Evolutionary conservation across 1,140 invertebrate genomes (phyloP), one percentile per base, ranked within the genome.

Genomic region (Eupeodes corollae): DNA sequence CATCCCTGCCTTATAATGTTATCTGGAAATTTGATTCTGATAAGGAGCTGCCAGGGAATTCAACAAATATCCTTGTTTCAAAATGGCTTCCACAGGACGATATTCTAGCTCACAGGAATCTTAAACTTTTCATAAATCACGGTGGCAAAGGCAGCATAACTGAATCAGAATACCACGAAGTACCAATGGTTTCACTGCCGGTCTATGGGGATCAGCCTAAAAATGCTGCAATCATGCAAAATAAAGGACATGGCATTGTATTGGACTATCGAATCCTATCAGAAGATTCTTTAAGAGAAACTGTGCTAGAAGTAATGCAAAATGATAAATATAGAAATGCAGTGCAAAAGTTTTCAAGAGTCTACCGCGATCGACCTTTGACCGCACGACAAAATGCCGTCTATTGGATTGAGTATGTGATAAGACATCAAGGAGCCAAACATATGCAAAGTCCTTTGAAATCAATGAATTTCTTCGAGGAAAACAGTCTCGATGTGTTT

Each of bases 51-150:
- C 48, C 62, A 0, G 64, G 68, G 1, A 68, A 72, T 43, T 70
- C 80, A 0, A 48, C 61, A 0, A 82, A 81, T 53, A 68, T 80
- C 11, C 64, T 70, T 19, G 60, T 73, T 21, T 53, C 56, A 5
- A 73, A 77, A 50, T 81, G 78, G 77, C 46, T 78, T 15, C 77
- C 78, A 6, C 78, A 82, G 54, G 65, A 66, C 42, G 71, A 75
- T 50, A 62, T 78, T 47, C 52, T 68, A 57, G 73, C 57, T 5
- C 74, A 78, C 53, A 26, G 8, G 8, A 26, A 26, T 8, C 3
- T 26, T 5, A 26, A 26, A 26, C 21, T 26, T 26, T 26, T 26
- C 21, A 26, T 26, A 3, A 26, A 26, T 26, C 21, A 26, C 21
- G 21, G 21, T 26, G 21, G 21, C 43, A 61, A 71, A 32, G 68